A percentile compares a stretch with the other conserved stretches of the same genome.
Evolutionary conservation across 2,113 vertebrate genomes (phyloP).

Genomic region (Pygoscelis antarcticus): DNA sequence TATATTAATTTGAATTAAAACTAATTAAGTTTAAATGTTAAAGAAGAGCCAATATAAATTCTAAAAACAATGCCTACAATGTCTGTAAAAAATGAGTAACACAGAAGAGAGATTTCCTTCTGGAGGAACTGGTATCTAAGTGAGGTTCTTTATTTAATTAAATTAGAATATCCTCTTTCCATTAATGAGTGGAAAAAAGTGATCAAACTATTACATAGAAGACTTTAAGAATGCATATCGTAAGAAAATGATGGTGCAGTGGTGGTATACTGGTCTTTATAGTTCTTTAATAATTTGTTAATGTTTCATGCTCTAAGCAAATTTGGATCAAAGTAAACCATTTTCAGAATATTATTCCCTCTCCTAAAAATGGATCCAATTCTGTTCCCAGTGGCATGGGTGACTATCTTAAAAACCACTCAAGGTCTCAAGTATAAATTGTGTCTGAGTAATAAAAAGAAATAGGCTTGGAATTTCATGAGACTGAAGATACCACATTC

Average conservation of each 20-base stretch:
- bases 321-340: not conserved
- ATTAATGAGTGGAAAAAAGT: not conserved
- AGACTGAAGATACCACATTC: not conserved
- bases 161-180: slow-evolving; percentile 17
- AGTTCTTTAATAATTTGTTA: slow-evolving; percentile 15
- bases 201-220: not conserved
- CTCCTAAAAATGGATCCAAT: not conserved
- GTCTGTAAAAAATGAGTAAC: not conserved
- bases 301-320: not conserved
- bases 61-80: not conserved
- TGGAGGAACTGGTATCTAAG: slow-evolving; percentile 67
- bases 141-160: slow-evolving; percentile 44
- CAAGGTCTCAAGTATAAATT: not conserved
- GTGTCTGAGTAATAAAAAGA: not conserved
- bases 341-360: slow-evolving; percentile 20
- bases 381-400: not conserved
- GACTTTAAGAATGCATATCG: not conserved
- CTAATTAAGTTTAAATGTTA: slow-evolving; percentile 19
- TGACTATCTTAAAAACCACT: not conserved
- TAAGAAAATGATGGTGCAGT: slow-evolving; percentile 4
- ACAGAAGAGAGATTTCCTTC: slow-evolving; percentile 49
- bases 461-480: not conserved
- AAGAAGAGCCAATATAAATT: slow-evolving; percentile 52
- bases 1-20: slow-evolving; percentile 63
- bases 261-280: not conserved